Base-by-base conservation (phyloP, 2,797 vertebrate species). In the Jordanella pulchra region DNA sequence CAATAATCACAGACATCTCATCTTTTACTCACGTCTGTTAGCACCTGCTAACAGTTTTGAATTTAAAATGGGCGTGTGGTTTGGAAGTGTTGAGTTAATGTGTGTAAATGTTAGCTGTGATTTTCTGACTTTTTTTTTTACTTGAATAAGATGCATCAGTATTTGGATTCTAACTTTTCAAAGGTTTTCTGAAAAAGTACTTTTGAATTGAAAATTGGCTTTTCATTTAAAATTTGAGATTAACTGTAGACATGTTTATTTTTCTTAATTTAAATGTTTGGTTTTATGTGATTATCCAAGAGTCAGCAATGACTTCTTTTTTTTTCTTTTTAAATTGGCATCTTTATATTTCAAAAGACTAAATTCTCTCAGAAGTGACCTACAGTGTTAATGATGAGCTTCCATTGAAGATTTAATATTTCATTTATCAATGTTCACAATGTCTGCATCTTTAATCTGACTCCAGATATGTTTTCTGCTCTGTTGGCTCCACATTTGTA, bases 401-500 rank as follows among this genome's bases (percentile, higher is more conserved):
- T n/a, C 12, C 60, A 39, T 11, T 18, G n/a, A 67, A 32, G 32
- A 39, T 27, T 54, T 56, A 27, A n/a, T 67, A 18, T 42, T 17
- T 45, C 1, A 3, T 44, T 65, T 1, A 39, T 44, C 9, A n/a
- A 25, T 27, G 27, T 30, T 73, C 42, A 27, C 21, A 54, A 21
- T 47, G 3, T 50, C 3, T 50, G 11, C 23, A 4, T 5, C 23
- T 50, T 48, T 47, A 7, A 44, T 13, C 51, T 47, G 55, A 35
- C 27, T 44, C 17, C 65, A 54, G 51, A 50, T 5, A 0, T 65
- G 55, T 76, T 79, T 71, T 68, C 54, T 78, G 55, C 73, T 32
- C 18, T 42, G 21, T 76, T 53, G 14, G 44, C 69, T 50, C n/a
- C 23, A 71, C 23, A 71, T 76, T 60, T 67, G 53, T 65, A 60